Base-by-base conservation (phyloP, 2,113 vertebrate genomes). In the Holacanthus passer region DNA sequence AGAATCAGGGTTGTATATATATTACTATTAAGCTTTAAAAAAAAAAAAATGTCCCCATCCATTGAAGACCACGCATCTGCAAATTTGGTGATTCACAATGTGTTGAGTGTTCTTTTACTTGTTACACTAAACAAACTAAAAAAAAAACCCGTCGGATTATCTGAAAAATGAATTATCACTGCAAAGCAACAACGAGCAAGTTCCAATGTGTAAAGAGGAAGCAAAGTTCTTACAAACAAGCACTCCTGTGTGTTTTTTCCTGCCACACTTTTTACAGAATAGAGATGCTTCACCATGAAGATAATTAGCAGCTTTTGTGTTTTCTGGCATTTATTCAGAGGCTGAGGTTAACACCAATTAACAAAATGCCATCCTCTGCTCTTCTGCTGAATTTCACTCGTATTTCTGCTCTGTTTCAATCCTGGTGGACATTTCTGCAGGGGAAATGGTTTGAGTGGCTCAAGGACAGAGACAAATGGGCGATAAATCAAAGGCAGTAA, bases 251-350 rank as follows among this genome's bases (percentile, higher is more conserved):
- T 70, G 47, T 67, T 35, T 50, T 77, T 47, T 56, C 35, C 52
- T 60, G 37, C 37, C 60, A 31, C 29, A 19, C n/a, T n/a, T 14
- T 55, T 37, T 1, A n/a, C 22, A 45, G 43, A 64, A 37, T 9
- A 56, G 70, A 74, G 14, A 56, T 20, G 50, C 58, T 47, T 59
- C 19, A 29, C 24, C 10, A 11, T 71, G 56, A 77, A 45, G 62
- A 62, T 55, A 77, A 84, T 82, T 64, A 56, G 60, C 4, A 4
- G 17, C 55, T 77, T 55, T 69, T 67, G 32, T 65, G 59, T 70
- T 70, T 79, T 77, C 39, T 82, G 62, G 29, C 80, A 80, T 77
- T 80, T 73, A 75, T 11, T 63, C 19, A 4, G 24, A 78, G 60
- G 45, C 19, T 0, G 10, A 17, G 31, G 47, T 64, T 56, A 69